Evolutionary conservation across 1,140 invertebrate species (phyloP), one percentile per base, ranked within the genome.

Genomic region (Drosophila varians): DNA sequence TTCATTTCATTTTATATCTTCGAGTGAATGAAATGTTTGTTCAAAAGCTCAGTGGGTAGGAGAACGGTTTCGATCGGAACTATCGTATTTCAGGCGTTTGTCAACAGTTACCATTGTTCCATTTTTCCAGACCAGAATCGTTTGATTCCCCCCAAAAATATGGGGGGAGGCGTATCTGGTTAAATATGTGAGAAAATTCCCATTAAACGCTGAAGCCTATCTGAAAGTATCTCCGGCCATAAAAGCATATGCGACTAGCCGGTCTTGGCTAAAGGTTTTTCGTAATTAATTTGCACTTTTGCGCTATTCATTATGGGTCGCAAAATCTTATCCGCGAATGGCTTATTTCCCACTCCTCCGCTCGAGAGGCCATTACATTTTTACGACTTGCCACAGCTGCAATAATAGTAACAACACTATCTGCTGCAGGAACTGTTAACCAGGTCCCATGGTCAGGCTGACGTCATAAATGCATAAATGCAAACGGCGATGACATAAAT

Each of bases 401-500:
- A 56, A 70, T 56, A 46, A 70, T 40, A 66, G 62, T 66, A 66
- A 66, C 60, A 66, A 53, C 56, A 56, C 36, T 31, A 31, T 31
- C 28, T 31, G 28, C 28, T 31, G 28, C 28, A 31, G 28, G 28
- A 31, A 57, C 57, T 65, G 58, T 54, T 60, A 84, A 69, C 79
- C 71, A 86, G 72, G 76, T 60, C 62, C 60, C 76, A 84, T 73
- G 79, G 80, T 48, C 82, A 80, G 55, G 79, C 72, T 84, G 80
- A 84, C 80, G 80, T 84, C 80, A 84, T 84, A 76, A 54, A 57
- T 60, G 64, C 69, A 82, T 69, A 82, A 73, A 83, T 71, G 65
- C 76, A 56, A 60, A 52, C 69, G 52, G 58, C 80, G 80, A 86
- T 84, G 82, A 84, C 80, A 86, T 84, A 84, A 84, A 84, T 86